Percentiles rank a stretch among this genome's conserved stretches.
phyloP scores from a whole-genome alignment of 1,140 invertebrate species.

The Heliothis virescens region DNA sequence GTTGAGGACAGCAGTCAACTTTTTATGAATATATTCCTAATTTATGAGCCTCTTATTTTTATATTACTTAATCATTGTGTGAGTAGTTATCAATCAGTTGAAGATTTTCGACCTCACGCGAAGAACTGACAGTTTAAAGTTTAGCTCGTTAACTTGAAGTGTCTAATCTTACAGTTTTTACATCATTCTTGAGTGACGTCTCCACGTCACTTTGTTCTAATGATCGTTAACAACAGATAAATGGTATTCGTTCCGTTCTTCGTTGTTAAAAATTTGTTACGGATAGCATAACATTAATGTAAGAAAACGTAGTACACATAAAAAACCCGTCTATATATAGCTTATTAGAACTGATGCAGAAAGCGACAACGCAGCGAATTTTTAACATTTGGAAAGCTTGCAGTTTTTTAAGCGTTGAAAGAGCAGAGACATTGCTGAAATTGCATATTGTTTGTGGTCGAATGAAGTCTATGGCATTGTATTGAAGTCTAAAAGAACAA shows the following conservation, averaged over 20 bases:
- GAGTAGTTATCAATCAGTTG: conserved; percentile 41
- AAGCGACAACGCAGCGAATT: neutral
- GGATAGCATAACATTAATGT: conserved; percentile 13
- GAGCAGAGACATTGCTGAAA: no score
- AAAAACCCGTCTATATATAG: neutral
- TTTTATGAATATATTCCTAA: conserved; percentile 56
- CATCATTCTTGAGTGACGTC: conserved; percentile 25
- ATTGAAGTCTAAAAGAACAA: no score
- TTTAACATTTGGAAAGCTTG: neutral
- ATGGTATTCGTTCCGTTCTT: conserved; percentile 31
- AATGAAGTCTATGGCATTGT: no score
- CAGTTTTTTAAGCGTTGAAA: no score
- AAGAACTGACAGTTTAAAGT: conserved; percentile 15
- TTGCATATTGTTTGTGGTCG: no score
- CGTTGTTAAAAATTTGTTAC: conserved; percentile 29
- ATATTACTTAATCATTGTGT: conserved; percentile 37
- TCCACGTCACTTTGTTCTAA: conserved; percentile 34
- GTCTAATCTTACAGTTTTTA: conserved; percentile 32
- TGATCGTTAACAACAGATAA: conserved; percentile 40
- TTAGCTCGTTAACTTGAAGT: conserved; percentile 15
- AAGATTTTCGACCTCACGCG: conserved; percentile 40
- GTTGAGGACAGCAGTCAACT: conserved; percentile 51
- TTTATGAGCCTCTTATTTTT: conserved; percentile 49
- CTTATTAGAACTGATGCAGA: conserved; percentile 10
- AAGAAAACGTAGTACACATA: neutral